These are phyloP conservation scores for Hemicrepidius hirtus DNA, from an alignment of 2,888 invertebrate species.

Conservation along the genomic window DNA sequence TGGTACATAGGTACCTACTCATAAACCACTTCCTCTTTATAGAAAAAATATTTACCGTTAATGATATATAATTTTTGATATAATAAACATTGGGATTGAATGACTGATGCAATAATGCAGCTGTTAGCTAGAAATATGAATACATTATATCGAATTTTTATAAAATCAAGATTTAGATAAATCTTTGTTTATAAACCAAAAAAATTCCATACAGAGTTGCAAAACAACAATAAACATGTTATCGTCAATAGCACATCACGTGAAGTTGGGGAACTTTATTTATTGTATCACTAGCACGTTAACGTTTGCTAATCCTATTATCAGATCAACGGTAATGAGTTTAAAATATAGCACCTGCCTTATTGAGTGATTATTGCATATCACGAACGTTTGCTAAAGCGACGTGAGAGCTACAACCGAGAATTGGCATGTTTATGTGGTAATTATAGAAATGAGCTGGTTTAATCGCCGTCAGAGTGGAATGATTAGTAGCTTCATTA, in stretches of 20 bases:
- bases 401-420: constrained; percentile 59
- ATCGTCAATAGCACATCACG: constrained; percentile 15
- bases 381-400: constrained; percentile 55
- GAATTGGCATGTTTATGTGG: constrained; percentile 70
- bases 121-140: too few species aligned
- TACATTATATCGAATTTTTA: too few species aligned
- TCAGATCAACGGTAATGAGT: constrained; percentile 51
- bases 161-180: too few species aligned
- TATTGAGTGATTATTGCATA: constrained; percentile 59
- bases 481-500: constrained; percentile 72
- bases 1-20: too few species aligned
- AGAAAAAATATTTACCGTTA: too few species aligned
- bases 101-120: too few species aligned
- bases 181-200: too few species aligned
- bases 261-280: constrained; percentile 33
- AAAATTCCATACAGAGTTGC: too few species aligned
- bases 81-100: too few species aligned
- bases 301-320: constrained; percentile 45
- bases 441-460: constrained; percentile 71
- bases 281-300: constrained; percentile 37
- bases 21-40: too few species aligned
- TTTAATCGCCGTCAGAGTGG: constrained; percentile 69
- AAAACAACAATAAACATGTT: not conserved
- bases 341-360: constrained; percentile 53
- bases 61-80: too few species aligned